Percentiles rank a stretch among this genome's conserved stretches.
Conservation (phyloP, 2,888 invertebrate species). For the Dasysyrphus tricinctus region DNA sequence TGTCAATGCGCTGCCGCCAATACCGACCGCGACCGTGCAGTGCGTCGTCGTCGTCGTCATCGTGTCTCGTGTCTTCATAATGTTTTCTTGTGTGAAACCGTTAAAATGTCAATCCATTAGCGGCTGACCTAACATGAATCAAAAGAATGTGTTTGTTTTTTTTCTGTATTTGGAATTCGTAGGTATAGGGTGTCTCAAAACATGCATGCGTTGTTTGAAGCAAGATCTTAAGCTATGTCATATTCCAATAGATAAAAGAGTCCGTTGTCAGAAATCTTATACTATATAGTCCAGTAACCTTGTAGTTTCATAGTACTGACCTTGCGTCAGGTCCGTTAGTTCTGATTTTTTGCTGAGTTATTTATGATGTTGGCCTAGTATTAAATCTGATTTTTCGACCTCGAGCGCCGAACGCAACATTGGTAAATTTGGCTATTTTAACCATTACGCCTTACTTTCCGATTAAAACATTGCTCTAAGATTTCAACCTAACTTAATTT, state of each 20-base stretch:
- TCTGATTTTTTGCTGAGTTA: no score
- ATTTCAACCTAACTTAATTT: no score
- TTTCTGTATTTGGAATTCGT: neutral
- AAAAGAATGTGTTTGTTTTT: neutral
- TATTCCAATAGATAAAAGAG: neutral
- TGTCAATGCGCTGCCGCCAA: neutral
- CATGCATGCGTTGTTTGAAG: neutral
- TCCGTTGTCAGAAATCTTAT: no score
- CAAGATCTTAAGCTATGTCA: neutral
- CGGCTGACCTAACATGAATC: constrained; percentile 41
- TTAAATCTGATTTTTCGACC: no score
- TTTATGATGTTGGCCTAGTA: no score
- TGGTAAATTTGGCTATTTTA: no score
- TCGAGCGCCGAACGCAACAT: no score
- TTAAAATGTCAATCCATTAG: constrained; percentile 45
- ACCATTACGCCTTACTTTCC: no score
- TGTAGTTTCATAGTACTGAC: no score
- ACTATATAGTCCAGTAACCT: no score
- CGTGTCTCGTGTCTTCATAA: constrained; percentile 13
- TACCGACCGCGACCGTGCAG: neutral
- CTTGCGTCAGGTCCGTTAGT: no score
- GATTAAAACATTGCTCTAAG: no score
- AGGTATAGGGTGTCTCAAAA: constrained; percentile 13
- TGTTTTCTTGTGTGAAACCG: constrained; percentile 53
- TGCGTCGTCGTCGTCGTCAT: neutral